phyloP scores from a whole-genome alignment of 92 coral and sea anemone genomes.

The Porites evermanni region DNA sequence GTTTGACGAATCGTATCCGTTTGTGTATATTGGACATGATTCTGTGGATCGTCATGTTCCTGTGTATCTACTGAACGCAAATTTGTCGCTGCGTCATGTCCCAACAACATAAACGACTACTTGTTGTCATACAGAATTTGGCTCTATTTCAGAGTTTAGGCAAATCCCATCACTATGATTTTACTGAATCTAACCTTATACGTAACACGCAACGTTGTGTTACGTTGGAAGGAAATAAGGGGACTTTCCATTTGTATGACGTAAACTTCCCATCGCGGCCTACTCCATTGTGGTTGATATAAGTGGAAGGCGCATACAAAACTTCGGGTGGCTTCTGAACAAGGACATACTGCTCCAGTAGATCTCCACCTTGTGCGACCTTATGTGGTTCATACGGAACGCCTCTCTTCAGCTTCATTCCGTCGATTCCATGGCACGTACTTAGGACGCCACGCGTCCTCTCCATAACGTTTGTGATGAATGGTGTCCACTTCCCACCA shows the following conservation, averaged over 20 bases:
- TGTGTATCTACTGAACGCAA: no score
- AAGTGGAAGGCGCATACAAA: conserved; percentile 28
- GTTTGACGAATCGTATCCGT: no score
- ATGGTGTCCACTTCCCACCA: conserved; percentile 27
- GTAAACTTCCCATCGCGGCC: conserved; percentile 40
- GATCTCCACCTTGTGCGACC: conserved; percentile 31
- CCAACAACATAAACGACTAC: no score
- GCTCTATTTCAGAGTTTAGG: no score
- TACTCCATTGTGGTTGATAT: conserved; percentile 50
- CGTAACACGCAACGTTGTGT: conserved; percentile 47
- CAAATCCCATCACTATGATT: no score
- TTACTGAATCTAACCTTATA: neutral
- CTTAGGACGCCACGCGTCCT: conserved; percentile 16
- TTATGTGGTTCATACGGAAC: conserved; percentile 36
- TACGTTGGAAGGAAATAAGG: conserved; percentile 32
- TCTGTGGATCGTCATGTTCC: neutral
- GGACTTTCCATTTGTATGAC: conserved; percentile 42
- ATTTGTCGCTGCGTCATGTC: no score
- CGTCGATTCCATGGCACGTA: neutral
- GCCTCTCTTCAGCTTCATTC: conserved; percentile 6
- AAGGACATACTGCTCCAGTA: neutral
- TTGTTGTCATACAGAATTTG: no score
- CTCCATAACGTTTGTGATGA: conserved; percentile 37
- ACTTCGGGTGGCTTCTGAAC: conserved; percentile 33
- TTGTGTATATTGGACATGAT: no score